Evolutionary conservation across 2,888 invertebrate genomes (phyloP).

Genomic region (Drosophila nigricruria): DNA sequence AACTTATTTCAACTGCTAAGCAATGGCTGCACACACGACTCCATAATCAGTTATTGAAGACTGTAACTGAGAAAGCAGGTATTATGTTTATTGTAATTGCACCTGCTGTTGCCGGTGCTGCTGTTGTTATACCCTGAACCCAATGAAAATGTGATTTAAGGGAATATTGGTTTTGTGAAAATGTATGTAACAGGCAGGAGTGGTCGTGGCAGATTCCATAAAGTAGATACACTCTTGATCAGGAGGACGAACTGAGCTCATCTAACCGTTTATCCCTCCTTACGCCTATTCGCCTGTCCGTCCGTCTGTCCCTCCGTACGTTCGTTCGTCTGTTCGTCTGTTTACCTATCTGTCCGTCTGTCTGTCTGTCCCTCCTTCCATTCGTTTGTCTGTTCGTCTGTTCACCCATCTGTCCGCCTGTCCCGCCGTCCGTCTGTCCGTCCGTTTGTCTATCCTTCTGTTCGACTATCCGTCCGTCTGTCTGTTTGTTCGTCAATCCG

Average conservation of each 20-base stretch:
- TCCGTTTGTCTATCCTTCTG: no score
- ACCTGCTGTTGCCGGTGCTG: conserved; percentile 14
- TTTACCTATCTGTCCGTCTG: no score
- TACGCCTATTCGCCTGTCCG: no score
- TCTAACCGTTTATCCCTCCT: fast-evolving
- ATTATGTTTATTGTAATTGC: conserved; percentile 15
- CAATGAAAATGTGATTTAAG: background rate
- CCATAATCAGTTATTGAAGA: background rate
- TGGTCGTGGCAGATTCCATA: background rate
- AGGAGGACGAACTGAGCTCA: no score
- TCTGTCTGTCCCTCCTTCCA: no score
- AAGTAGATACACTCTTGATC: background rate
- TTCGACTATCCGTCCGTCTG: no score
- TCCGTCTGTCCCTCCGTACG: no score
- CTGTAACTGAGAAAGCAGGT: background rate
- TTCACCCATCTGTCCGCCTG: no score
- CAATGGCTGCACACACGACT: background rate
- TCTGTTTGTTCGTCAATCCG: no score
- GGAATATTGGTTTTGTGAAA: background rate
- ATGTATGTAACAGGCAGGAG: background rate
- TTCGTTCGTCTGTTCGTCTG: no score
- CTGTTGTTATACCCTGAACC: background rate
- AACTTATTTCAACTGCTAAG: background rate
- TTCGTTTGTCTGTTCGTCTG: no score
- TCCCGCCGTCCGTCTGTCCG: no score